Evolutionary conservation across 2,113 vertebrate genomes (phyloP), one percentile per base, ranked within the genome.

Genomic region (Hydropotes inermis): DNA sequence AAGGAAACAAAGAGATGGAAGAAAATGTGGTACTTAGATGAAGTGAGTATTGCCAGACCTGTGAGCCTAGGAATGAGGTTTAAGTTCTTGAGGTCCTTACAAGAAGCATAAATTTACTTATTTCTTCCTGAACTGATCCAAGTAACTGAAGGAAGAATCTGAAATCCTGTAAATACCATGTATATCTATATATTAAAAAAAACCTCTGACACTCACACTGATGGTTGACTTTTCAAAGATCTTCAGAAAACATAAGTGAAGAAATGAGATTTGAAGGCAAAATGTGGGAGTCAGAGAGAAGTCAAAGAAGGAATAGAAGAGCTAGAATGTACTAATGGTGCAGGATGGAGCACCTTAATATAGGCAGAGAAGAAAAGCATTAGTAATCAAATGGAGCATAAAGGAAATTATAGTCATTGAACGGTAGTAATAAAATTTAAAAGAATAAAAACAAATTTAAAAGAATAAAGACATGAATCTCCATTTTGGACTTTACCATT

Each of bases 1-100:
- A 94, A 96, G 96, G 97, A 97, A 97, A 98, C 88, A 96, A 89
- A 54, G 94, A 52, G 94, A 91, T 47, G 87, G 97, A 90, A 97
- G 87, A 91, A 97, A 96, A 95, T 96, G 89, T 96, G 97, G 82
- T 95, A 74, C 89, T 97, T 97, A 93, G 96, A 97, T 25, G 2
- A 5, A 88, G 79, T 87, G 19, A 95, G 70, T 67, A 67, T 21
- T 67, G 94, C 92, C 95, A 97, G 6, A 45, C 25, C 93, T 58
- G 1, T 1, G 50, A 96, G 97, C 88, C 97, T 94, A 95, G 67
- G 45, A 97, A 93, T 61, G 33, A 79, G 90, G 45, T 79, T 83
- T 60, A 27, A 92, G 67, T 50, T 93, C 96, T 96, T 95, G 64
- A 85, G 1, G 4, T 82, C 52, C 30, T 55, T 33, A 82, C 13